Percentiles rank a stretch among this genome's conserved stretches.
Conservation (phyloP, 2,888 invertebrate species). For the Acleris laterana region DNA sequence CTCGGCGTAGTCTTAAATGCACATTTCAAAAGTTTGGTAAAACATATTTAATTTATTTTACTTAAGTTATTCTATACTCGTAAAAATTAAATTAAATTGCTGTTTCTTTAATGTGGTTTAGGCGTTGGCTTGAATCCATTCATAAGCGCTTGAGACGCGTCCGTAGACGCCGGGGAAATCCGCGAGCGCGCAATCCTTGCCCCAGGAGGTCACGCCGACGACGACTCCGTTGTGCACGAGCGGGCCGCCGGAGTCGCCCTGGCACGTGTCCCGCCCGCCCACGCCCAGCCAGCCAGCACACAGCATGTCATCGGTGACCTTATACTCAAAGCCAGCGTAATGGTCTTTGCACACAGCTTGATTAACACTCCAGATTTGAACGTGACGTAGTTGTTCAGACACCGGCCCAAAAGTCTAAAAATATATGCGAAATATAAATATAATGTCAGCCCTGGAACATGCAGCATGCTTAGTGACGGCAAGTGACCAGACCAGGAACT, state of each 20-base stretch:
- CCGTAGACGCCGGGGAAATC: constrained; percentile 55
- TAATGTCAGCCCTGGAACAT: no score
- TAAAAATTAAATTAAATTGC: no score
- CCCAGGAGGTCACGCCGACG: constrained; percentile 57
- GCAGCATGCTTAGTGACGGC: no score
- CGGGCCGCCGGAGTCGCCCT: constrained; percentile 59
- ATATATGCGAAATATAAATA: no score
- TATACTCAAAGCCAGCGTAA: constrained; percentile 40
- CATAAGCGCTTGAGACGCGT: constrained; percentile 49
- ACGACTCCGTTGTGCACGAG: constrained; percentile 52
- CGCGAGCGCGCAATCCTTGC: constrained; percentile 47
- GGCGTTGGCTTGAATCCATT: constrained; percentile 54
- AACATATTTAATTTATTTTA: no score
- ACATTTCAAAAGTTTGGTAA: no score
- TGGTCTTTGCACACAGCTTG: constrained; percentile 46
- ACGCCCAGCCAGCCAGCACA: constrained; percentile 42
- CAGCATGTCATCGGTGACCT: constrained; percentile 46
- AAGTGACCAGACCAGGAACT: no score
- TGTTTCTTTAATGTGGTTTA: constrained; percentile 36
- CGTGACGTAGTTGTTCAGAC: constrained; percentile 53
- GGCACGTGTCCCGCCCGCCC: constrained; percentile 40
- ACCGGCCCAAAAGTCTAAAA: no score
- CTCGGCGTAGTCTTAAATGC: no score
- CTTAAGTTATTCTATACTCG: no score
- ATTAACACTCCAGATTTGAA: constrained; percentile 54